A percentile compares a stretch with the other conserved stretches of the same genome.
phyloP scores from a whole-genome alignment of 2,888 invertebrate species.

The Nemurella pictetii region DNA sequence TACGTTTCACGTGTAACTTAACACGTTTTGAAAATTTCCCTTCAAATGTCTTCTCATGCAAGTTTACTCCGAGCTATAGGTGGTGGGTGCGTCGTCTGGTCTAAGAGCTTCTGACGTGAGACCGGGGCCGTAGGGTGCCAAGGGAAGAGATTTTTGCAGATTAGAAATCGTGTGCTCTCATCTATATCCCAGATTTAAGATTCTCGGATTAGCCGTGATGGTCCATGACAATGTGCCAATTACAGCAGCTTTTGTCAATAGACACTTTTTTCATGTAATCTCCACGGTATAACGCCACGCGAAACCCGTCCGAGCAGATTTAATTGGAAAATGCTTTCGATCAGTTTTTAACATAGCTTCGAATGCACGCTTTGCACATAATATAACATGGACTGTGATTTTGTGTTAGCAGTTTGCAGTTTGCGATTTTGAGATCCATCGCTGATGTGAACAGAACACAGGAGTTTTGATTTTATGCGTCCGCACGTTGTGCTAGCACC shows the following conservation, averaged over 20 bases:
- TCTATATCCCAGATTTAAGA: not conserved
- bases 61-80: not conserved
- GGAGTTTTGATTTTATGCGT: conserved; percentile 30
- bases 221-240: not conserved
- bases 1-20: not conserved
- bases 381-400: not conserved
- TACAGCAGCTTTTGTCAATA: not conserved
- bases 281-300: not conserved
- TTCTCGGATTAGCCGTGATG: not conserved
- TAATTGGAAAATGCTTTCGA: conserved; percentile 11
- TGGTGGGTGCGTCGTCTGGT: not conserved
- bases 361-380: not conserved
- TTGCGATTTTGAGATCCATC: not conserved
- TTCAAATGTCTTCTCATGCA: conserved; percentile 3
- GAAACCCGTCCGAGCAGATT: not conserved
- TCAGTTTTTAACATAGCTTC: not conserved
- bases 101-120: not conserved
- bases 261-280: not conserved
- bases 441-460: not conserved
- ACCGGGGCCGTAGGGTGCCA: not conserved
- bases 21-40: not conserved
- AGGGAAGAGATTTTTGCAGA: not conserved
- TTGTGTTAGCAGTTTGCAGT: not conserved
- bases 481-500: not conserved
- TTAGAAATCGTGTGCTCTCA: not conserved